A percentile compares a stretch with the other conserved stretches of the same genome.
phyloP scores from a whole-genome alignment of 2,888 invertebrate species.

The Beris chalybata region DNA sequence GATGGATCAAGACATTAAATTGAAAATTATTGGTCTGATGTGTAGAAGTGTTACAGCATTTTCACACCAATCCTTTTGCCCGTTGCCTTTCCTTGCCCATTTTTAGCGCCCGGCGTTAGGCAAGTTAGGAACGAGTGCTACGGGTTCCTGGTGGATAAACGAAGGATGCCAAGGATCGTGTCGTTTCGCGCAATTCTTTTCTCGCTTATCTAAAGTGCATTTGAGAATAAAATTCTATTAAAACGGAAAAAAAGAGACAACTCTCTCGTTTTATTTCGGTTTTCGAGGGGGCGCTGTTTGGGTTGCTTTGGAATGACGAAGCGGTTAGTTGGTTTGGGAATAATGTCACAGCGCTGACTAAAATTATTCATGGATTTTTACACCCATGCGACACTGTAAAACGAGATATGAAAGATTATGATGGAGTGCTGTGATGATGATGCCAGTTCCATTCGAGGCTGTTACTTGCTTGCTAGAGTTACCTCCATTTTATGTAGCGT shows the following conservation, averaged over 20 bases:
- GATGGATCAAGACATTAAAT: slow-evolving; percentile 10
- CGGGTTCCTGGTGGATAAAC: not conserved
- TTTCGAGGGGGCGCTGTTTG: not conserved
- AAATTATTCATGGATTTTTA: slow-evolving; percentile 13
- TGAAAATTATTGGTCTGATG: slow-evolving; percentile 15
- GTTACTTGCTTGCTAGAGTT: not conserved
- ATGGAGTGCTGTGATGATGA: not conserved
- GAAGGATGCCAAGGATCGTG: slow-evolving; percentile 10
- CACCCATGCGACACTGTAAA: slow-evolving; percentile 8
- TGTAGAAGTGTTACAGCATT: slow-evolving; percentile 4
- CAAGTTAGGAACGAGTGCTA: not conserved
- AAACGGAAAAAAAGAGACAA: slow-evolving; percentile 16
- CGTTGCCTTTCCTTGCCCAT: not conserved
- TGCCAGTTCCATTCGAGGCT: not conserved
- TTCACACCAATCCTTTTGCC: slow-evolving; percentile 14
- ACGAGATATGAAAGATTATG: slow-evolving; percentile 21
- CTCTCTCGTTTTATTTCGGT: not conserved
- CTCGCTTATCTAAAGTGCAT: slow-evolving; percentile 36
- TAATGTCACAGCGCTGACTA: not conserved
- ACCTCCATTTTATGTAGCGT: not conserved
- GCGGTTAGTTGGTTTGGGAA: not conserved
- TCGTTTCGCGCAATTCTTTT: slow-evolving; percentile 19
- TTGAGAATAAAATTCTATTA: slow-evolving; percentile 39
- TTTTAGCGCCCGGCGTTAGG: not conserved
- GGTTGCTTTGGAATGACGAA: not conserved